A percentile compares a stretch with the other conserved stretches of the same genome.
Evolutionary conservation across 2,888 invertebrate species (phyloP).

Genomic region (Andricus quercusramuli): DNA sequence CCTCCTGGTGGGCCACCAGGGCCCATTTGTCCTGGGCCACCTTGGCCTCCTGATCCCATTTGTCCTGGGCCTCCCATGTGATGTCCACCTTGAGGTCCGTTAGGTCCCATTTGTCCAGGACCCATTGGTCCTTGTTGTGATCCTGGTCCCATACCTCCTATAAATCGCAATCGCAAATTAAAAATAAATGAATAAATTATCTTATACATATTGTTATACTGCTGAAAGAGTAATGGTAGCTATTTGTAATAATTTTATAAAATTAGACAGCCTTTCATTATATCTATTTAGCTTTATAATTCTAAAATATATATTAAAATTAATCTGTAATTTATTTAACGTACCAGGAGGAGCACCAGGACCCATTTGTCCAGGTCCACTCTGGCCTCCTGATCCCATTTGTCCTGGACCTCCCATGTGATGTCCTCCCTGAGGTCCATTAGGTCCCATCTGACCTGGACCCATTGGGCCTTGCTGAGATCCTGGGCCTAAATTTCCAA

Average conservation of each 20-base stretch:
- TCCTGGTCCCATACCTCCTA: slow-evolving; percentile 18
- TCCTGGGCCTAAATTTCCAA: slow-evolving; percentile 11
- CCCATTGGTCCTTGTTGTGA: slow-evolving; percentile 48
- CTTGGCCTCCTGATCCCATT: slow-evolving; percentile 63
- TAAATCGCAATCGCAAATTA: neutral
- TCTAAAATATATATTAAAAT: too few species aligned
- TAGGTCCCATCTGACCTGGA: slow-evolving; percentile 62
- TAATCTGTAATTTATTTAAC: neutral
- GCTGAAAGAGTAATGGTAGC: neutral
- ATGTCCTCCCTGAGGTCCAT: slow-evolving; percentile 58
- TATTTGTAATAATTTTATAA: neutral
- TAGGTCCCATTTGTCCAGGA: slow-evolving; percentile 51
- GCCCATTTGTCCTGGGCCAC: slow-evolving; percentile 68
- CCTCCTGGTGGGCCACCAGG: slow-evolving; percentile 65
- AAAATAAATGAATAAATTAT: neutral
- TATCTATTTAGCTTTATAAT: neutral
- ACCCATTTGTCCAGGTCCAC: slow-evolving; percentile 53
- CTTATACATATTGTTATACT: too few species aligned
- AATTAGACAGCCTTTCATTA: neutral
- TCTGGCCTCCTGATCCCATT: slow-evolving; percentile 60
- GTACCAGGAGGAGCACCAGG: neutral
- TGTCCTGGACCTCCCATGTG: slow-evolving; percentile 60
- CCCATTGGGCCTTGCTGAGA: slow-evolving; percentile 51
- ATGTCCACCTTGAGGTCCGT: slow-evolving; percentile 63
- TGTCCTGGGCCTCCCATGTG: slow-evolving; percentile 61